Conservation (phyloP, 2,797 vertebrate species). For the Sphenopsis melanotis region DNA sequence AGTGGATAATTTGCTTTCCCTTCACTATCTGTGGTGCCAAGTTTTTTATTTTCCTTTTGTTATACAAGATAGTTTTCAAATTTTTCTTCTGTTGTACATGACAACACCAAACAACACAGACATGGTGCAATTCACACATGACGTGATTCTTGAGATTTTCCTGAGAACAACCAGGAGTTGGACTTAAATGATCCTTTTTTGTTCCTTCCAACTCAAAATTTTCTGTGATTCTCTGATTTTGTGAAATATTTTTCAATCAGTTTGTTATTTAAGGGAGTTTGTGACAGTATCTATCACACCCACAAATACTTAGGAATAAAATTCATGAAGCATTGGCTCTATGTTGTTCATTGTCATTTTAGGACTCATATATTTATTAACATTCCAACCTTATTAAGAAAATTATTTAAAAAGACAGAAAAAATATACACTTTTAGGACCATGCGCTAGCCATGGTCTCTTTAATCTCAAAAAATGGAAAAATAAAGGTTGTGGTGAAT, state of each 20-base stretch:
- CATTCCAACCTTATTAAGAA: not conserved
- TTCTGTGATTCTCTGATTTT: not conserved
- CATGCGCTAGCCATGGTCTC: fast-evolving
- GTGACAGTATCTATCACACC: not conserved
- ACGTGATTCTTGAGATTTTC: not conserved
- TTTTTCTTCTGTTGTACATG: not conserved
- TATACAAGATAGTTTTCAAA: fast-evolving
- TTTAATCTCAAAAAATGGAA: not conserved
- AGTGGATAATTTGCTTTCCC: not conserved
- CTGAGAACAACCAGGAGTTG: fast-evolving
- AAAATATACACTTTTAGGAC: not conserved
- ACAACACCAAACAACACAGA: not conserved
- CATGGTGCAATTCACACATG: not conserved
- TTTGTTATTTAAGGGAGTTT: not conserved
- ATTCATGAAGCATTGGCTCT: not conserved
- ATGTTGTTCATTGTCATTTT: not conserved
- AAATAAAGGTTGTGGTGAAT: not conserved
- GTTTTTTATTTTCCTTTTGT: not conserved
- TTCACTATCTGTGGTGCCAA: fast-evolving
- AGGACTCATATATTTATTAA: not conserved
- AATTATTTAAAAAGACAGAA: fast-evolving
- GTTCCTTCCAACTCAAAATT: not conserved
- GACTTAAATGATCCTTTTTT: not conserved
- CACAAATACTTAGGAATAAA: not conserved
- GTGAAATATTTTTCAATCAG: not conserved